Conservation (phyloP, 2,113 vertebrate genomes). For the Scomber colias region DNA sequence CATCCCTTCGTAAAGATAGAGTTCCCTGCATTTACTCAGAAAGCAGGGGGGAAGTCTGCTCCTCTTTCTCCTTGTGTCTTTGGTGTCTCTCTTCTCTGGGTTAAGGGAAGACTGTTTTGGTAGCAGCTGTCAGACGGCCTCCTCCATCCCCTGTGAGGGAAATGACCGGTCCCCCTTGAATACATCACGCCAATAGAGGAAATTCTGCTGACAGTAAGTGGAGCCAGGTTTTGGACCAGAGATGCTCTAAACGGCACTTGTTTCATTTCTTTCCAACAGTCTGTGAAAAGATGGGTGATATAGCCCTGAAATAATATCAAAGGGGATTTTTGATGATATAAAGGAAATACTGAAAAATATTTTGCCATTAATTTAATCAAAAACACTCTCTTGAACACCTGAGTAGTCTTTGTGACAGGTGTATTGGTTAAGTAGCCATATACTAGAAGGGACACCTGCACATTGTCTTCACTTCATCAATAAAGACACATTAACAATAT, state of each 20-base stretch:
- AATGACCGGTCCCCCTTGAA: constrained; percentile 47
- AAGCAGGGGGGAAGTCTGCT: constrained; percentile 22
- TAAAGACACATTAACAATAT: no score
- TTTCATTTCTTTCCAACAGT: constrained; percentile 54
- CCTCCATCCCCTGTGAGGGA: constrained; percentile 30
- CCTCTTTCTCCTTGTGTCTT: constrained; percentile 36
- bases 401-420: no score
- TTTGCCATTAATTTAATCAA: no score
- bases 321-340: no score
- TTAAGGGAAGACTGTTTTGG: constrained; percentile 47
- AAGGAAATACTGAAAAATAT: no score
- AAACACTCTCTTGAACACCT: no score
- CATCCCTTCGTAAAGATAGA: constrained; percentile 52
- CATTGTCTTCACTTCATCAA: no score
- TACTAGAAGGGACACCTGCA: no score
- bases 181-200: constrained; percentile 54
- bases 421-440: no score
- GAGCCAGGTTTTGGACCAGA: constrained; percentile 60
- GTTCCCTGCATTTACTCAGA: constrained; percentile 51
- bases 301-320: no score
- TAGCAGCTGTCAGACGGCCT: constrained; percentile 50
- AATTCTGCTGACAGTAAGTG: constrained; percentile 73
- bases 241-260: constrained; percentile 40
- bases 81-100: constrained; percentile 49
- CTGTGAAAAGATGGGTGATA: constrained; percentile 23